Evolutionary conservation across 1,140 invertebrate genomes (phyloP), one percentile per base, ranked within the genome.

Genomic region (Drosophila littoralis): DNA sequence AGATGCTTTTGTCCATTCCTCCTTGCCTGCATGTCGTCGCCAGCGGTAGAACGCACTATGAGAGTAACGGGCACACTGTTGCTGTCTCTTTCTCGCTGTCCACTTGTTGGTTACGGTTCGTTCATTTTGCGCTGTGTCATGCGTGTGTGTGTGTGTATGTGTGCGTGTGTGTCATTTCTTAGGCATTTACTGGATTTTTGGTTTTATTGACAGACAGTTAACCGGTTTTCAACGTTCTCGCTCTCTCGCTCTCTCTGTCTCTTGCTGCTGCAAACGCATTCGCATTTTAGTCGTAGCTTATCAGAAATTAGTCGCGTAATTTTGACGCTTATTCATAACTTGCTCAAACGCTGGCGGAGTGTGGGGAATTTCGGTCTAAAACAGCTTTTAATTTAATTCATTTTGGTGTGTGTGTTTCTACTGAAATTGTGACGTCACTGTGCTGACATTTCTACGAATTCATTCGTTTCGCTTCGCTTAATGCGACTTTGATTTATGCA

Each of bases 101-200:
- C 66, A 63, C 65, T 75, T 70, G 63, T 58, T 58, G 43, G 43
- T 35, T 43, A 42, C 52, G 36, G 9, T 57, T 65, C 43, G 68
- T 66, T 67, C 61, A 71, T 46, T 84, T 77, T 65, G 38, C 45
- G 64, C 73, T 78, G 22, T 57, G 38, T 40, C 28, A 2, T 76
- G 35, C 46, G 36, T 43, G 33, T 52, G 13, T 35, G 7, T 15
- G 13, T 35, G 8, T 13, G n/a, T 13, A 9, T 15, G 13, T 46
- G n/a, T 54, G 33, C 1, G 28, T 59, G 13, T 46, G 57, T 78
- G 78, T 85, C 82, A 85, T 75, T 85, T 71, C 82, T 80, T 66
- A 81, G 69, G 82, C 75, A 86, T 85, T 86, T 86, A 55, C 76
- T 80, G 75, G 50, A 51, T 60, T 74, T 74, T 70, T 57, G 42